These are phyloP conservation scores for Cartodere bifasciata DNA, from an alignment of 2,888 invertebrate genomes.

Conservation along the genomic window DNA sequence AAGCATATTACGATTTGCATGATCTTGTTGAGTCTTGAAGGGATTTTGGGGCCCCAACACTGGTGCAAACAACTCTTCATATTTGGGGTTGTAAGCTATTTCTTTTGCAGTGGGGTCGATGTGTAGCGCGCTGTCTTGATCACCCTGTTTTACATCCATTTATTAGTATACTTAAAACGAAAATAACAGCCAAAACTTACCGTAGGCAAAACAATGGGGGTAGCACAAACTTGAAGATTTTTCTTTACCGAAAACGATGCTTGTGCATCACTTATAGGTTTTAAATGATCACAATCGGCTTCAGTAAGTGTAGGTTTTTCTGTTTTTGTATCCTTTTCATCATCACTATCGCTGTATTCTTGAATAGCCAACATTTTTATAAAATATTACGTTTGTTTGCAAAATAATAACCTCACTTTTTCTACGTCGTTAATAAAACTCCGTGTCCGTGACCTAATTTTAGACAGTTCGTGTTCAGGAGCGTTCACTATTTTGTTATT, in stretches of 20 bases:
- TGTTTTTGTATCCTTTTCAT: conserved; percentile 35
- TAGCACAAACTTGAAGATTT: conserved; percentile 60
- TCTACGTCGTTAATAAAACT: too few relatives aligned
- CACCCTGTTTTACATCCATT: conserved; percentile 42
- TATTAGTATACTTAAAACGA: conserved; percentile 2
- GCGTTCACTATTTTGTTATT: too few relatives aligned
- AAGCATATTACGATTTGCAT: conserved; percentile 77
- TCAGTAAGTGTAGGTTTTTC: conserved; percentile 27
- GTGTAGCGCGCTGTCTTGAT: conserved; percentile 54
- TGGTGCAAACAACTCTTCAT: conserved; percentile 88
- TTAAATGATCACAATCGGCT: conserved; percentile 39
- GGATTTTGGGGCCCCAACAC: conserved; percentile 88
- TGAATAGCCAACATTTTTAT: conserved; percentile 60
- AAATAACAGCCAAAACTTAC: conserved; percentile 37
- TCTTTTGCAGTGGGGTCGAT: conserved; percentile 73
- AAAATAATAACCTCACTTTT: too few relatives aligned
- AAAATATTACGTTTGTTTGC: too few relatives aligned
- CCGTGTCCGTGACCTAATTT: too few relatives aligned
- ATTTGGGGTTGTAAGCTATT: conserved; percentile 82
- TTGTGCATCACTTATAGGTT: conserved; percentile 42
- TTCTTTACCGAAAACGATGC: conserved; percentile 43
- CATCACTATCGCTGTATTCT: conserved; percentile 62
- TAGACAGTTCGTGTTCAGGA: too few relatives aligned
- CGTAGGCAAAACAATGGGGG: conserved; percentile 72
- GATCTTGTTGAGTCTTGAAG: conserved; percentile 80